Percentiles rank a stretch among this genome's conserved stretches.
Conservation (phyloP, 2,888 invertebrate species). For the Ornithoptera priamus region DNA sequence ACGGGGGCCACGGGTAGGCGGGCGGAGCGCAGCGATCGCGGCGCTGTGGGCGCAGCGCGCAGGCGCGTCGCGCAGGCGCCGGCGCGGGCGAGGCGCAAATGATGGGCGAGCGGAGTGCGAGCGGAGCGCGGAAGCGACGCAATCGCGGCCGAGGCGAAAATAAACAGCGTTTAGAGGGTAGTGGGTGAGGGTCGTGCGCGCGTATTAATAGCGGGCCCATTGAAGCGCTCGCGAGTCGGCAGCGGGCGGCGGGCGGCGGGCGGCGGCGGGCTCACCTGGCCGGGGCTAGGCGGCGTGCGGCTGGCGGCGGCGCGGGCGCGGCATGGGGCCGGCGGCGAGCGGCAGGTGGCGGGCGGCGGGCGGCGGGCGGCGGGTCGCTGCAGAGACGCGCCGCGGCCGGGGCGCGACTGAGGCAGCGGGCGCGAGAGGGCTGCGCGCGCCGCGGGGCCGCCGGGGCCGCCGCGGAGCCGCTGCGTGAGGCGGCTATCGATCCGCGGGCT, state of each 20-base stretch:
- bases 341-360: constrained; percentile 44
- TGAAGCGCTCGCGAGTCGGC: constrained; percentile 55
- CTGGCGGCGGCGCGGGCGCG: constrained; percentile 11
- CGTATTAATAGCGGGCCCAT: constrained; percentile 62
- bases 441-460: constrained; percentile 8
- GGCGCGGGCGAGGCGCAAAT: constrained; percentile 5
- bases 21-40: no score
- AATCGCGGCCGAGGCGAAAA: constrained; percentile 38
- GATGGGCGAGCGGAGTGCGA: constrained; percentile 17
- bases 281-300: constrained; percentile 16
- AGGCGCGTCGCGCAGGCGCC: constrained; percentile 5
- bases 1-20: no score
- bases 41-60: constrained; percentile 1
- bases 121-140: constrained; percentile 27
- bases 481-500: constrained; percentile 42
- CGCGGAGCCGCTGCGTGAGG: constrained; percentile 23
- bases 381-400: constrained; percentile 34
- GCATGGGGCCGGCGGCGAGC: constrained; percentile 58
- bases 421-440: constrained; percentile 6
- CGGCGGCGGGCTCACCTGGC: constrained; percentile 34
- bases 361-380: constrained; percentile 36
- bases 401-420: constrained; percentile 32
- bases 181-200: constrained; percentile 62
- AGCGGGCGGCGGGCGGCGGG: constrained; percentile 49
- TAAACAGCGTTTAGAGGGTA: constrained; percentile 57